Evolutionary conservation across 2,888 invertebrate species (phyloP).

Genomic region (Noctua comes): DNA sequence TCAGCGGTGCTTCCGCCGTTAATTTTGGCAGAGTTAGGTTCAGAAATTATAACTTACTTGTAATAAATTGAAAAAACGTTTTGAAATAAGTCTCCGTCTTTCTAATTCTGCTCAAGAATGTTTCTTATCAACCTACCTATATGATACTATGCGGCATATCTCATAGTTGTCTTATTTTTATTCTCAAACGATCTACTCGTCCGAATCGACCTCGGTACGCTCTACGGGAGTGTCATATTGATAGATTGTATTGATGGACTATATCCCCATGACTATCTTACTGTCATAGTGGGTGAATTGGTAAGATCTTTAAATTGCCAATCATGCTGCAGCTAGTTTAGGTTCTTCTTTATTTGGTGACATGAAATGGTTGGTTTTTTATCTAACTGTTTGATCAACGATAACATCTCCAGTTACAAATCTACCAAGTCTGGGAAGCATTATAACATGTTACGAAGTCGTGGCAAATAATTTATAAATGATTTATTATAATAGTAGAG

Average conservation of each 20-base stretch:
- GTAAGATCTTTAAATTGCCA: background rate
- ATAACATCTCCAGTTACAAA: background rate
- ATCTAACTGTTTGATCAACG: background rate
- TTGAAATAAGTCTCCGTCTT: conserved; percentile 2
- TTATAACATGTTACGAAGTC: background rate
- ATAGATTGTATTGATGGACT: conserved; percentile 25
- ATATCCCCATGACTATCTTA: background rate
- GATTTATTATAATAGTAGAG: background rate
- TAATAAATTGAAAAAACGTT: conserved; percentile 7
- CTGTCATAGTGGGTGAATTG: background rate
- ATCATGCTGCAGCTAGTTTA: background rate
- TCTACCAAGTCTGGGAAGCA: background rate
- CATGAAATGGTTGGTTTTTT: background rate
- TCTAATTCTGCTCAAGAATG: background rate
- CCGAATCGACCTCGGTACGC: conserved; percentile 69
- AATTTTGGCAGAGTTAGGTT: conserved; percentile 57
- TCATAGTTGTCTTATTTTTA: conserved; percentile 64
- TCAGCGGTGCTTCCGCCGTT: conserved; percentile 64
- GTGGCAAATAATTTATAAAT: background rate
- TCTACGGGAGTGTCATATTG: conserved; percentile 48
- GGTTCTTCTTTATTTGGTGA: background rate
- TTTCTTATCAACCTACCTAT: background rate
- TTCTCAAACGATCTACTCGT: conserved; percentile 63
- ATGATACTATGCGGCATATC: conserved; percentile 5
- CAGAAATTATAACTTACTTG: conserved; percentile 41